Base-by-base conservation (phyloP, 2,113 vertebrate species). In the Platanista minor region DNA sequence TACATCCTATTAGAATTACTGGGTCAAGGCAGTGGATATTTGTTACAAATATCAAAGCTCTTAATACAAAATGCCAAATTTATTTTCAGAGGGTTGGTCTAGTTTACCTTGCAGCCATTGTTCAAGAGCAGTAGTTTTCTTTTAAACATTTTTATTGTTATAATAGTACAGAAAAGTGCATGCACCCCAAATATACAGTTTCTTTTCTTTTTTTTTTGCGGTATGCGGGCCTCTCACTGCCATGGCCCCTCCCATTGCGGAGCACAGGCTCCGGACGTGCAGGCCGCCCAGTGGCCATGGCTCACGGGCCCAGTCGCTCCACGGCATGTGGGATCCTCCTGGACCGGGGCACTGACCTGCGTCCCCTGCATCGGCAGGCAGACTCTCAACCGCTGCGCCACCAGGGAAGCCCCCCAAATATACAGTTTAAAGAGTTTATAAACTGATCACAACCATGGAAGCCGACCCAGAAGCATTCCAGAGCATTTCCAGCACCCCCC, bases 11-110 rank as follows among this genome's bases (percentile, higher is more conserved):
- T 85, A 33, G 52, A 46, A 78, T 89, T 88, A 77, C 49, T 41
- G 61, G 20, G 23, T 86, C 6, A 81, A 62, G 82, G 31, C 18
- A n/a, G 8, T 83, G 20, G 77, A 49, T 92, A 43, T 90, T 81
- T 94, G 23, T 62, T 77, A 62, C 9, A 77, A 21, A 89, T 77
- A 89, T 77, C 87, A 64, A 86, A 39, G 6, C 36, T 91, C 59
- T 49, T 36, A 10, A 43, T 75, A 82, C 3, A 83, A 33, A 92
- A 81, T 75, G 46, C 39, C 43, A 92, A 36, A 39, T 77, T 72
- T 86, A 72, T 93, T 90, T 96, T 92, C 29, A 74, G 77, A 87
- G 81, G 43, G 25, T 83, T 96, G 49, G 29, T 84, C 54, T 54
- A 59, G 36, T 90, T 93, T 94, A 52, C 36, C 11, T n/a, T 82